Base-by-base conservation (phyloP, 2,113 vertebrate species). In the Pampusana beccarii region DNA sequence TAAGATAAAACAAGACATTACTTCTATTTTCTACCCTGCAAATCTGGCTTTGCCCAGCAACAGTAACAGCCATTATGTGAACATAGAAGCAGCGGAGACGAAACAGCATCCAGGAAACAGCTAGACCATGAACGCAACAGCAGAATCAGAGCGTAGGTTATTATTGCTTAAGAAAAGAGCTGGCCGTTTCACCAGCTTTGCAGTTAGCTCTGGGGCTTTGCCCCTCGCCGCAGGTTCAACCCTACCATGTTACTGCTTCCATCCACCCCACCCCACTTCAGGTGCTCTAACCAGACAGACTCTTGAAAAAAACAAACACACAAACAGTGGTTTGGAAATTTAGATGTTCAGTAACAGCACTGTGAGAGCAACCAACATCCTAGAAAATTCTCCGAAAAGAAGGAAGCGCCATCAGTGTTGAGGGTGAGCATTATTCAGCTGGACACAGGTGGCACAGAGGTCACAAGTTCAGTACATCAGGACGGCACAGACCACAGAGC, bases 1-100 rank as follows among this genome's bases (percentile, higher is more conserved):
- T 0, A 5, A 95, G 75, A 93, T 82, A 96, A 94, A 96, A 92
- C 89, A 97, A 90, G 91, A 58, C 54, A 64, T 82, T 92, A 89
- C 75, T 96, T 92, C 65, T 92, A 94, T 79, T 92, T 94, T 80
- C 88, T 34, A 81, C 69, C 51, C 88, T 4, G 18, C 72, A 50
- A 74, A 65, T 57, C 75, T 53, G 65, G 90, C 82, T 94, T 92
- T 86, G 82, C 95, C 77, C 90, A 84, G 92, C 95, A 95, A 82
- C 82, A 65, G 74, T 78, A 92, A 88, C 48, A 90, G 86, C 72
- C 86, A 58, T 79, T 85, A 86, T 8, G 14, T 44, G 50, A 78
- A 70, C 83, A 46, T 46, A 88, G 60, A 90, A 80, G 79, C 61
- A 78, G 17, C 51, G 7, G 58, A 89, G n/a, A 61, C 19, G 72